Percentiles rank a stretch among this genome's conserved stretches.
Conservation (phyloP, 2,888 invertebrate species). For the Subacronicta megacephala region DNA sequence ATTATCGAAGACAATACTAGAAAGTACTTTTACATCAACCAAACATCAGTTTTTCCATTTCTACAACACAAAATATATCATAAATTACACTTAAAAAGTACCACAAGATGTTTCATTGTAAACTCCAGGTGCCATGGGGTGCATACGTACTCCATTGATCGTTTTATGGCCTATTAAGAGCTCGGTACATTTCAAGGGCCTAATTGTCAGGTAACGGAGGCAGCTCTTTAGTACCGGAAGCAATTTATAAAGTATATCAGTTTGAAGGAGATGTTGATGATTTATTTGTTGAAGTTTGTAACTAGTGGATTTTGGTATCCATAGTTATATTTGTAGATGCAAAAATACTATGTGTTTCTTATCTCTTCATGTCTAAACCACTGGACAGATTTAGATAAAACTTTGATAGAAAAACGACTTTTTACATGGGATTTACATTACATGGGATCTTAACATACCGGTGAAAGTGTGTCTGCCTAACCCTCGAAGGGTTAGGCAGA, state of each 20-base stretch:
- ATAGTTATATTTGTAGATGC: too few relatives aligned
- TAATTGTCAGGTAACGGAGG: constrained; percentile 63
- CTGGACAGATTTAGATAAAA: too few relatives aligned
- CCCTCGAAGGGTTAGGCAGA: too few relatives aligned
- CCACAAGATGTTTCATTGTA: constrained; percentile 59
- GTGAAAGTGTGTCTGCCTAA: too few relatives aligned
- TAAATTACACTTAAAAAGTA: constrained; percentile 19
- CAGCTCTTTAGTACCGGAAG: constrained; percentile 63
- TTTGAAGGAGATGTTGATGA: constrained; percentile 34
- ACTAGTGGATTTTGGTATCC: not conserved
- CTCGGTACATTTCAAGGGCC: constrained; percentile 54
- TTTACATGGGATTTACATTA: too few relatives aligned
- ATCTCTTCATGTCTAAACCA: too few relatives aligned
- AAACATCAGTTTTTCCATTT: not conserved
- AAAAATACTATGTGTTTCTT: too few relatives aligned
- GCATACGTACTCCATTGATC: constrained; percentile 54
- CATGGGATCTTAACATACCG: too few relatives aligned
- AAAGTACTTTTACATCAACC: too few relatives aligned
- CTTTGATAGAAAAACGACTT: too few relatives aligned
- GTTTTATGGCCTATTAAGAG: constrained; percentile 61
- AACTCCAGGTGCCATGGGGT: constrained; percentile 61
- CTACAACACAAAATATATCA: constrained; percentile 4
- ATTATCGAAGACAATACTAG: too few relatives aligned
- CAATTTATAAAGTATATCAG: constrained; percentile 58
- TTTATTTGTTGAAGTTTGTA: constrained; percentile 31